Base-by-base conservation (phyloP, 2,797 vertebrate genomes). In the Gymnothorax javanicus region DNA sequence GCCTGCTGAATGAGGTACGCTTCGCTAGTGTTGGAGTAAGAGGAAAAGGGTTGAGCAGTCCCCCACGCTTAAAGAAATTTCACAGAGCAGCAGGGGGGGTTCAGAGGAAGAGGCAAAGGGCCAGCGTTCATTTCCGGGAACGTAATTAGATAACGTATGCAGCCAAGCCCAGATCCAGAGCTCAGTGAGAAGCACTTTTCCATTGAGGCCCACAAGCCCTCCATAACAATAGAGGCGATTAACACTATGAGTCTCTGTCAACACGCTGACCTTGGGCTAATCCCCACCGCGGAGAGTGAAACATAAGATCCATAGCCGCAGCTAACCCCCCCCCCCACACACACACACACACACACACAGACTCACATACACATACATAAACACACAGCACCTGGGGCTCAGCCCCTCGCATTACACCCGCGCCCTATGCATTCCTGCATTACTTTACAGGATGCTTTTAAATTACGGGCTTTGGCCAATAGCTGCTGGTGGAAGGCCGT, bases 181-280 rank as follows among this genome's bases (percentile, higher is more conserved):
- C n/a, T 79, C 13, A 79, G 54, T 11, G 43, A 54, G 75, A 7
- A 79, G 23, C 75, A 79, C 75, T 79, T 79, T 43, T 79, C 75
- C 43, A 20, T 52, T 17, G 50, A 54, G 82, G 17, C 11, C 23
- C 82, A 8, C 57, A 6, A 57, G 57, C n/a, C n/a, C 11, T 83
- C 82, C 56, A 33, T 15, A 58, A 83, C 82, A 83, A 83, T 60
- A n/a, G 56, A 17, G 60, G 58, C 12, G 56, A 83, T 83, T 83
- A 83, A 59, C 82, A 17, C n/a, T 27, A 25, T 27, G 56, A 25
- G 82, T 27, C 54, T 60, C 58, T 83, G 82, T 59, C 58, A 60
- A 25, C 56, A 27, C 12, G 54, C 82, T 83, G 82, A 83, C 82
- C 82, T 83, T 60, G 58, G 82, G 27, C 56, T 60, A 83, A 83